These are phyloP conservation scores for Pholis gunnellus DNA, from an alignment of 2,113 vertebrate species.

Conservation along the genomic window DNA sequence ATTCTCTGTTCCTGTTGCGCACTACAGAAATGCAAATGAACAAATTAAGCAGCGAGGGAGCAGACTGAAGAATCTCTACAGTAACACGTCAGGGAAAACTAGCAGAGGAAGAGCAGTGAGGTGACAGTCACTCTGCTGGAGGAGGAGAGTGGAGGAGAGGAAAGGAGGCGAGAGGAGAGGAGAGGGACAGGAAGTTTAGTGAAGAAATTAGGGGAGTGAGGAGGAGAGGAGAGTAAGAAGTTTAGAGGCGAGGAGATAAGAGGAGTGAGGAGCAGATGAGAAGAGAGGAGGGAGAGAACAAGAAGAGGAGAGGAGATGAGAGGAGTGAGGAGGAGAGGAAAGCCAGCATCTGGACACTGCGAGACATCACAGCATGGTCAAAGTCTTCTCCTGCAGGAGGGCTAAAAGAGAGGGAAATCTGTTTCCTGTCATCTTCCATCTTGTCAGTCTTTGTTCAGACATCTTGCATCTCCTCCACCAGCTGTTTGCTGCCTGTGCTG, in stretches of 20 bases:
- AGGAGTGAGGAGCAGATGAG: conserved; percentile 21
- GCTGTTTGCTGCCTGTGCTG: conserved; percentile 88
- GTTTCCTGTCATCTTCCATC: conserved; percentile 98
- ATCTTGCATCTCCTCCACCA: conserved; percentile 92
- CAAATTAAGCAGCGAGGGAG: conserved; percentile 38
- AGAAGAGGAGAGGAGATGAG: conserved; percentile 20
- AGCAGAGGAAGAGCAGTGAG: background rate
- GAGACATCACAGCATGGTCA: conserved; percentile 87
- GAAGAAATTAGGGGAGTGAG: background rate
- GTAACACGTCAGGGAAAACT: background rate
- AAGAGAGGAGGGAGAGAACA: conserved; percentile 35
- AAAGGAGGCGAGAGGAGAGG: background rate
- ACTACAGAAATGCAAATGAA: conserved; percentile 49
- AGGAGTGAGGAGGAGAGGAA: conserved; percentile 63
- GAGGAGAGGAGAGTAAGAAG: conserved; percentile 69
- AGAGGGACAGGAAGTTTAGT: background rate
- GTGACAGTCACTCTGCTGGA: conserved; percentile 3
- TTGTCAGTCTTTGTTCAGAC: conserved; percentile 94
- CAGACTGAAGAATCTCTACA: background rate
- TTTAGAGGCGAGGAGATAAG: background rate
- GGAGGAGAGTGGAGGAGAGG: background rate
- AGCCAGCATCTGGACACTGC: conserved; percentile 92
- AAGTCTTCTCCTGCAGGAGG: conserved; percentile 79
- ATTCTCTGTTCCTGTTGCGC: conserved; percentile 1
- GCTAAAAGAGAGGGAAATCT: conserved; percentile 89